Evolutionary conservation across 2,113 vertebrate genomes (phyloP), one percentile per base, ranked within the genome.

Genomic region (Mormyrus lacerda): DNA sequence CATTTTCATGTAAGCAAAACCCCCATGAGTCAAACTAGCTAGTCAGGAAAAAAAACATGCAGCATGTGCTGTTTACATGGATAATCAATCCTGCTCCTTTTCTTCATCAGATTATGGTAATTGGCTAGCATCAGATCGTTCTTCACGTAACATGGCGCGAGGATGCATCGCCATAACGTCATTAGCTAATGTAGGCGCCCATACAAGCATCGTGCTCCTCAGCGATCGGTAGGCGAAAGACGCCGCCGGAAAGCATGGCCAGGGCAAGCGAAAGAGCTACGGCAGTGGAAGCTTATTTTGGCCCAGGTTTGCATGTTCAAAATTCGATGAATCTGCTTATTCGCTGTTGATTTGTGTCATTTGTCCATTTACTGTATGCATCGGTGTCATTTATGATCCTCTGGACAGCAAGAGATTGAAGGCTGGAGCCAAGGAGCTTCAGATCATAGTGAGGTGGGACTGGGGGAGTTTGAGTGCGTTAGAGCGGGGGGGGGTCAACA

Each of bases 41-140:
- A 87, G 85, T 53, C 48, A 15, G 24, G 8, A 65, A 61, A 51
- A 82, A 50, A 76, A 27, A 87, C 91, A 92, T 93, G 92, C 92
- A 21, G 61, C 51, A 31, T 55, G 45, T 79, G 88, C 50, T 39
- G 39, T 55, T 65, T 87, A 87, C 39, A 24, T 19, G 35, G 24
- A 85, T 86, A 90, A 84, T 69, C 48, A 53, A 50, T 90, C 39
- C 51, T 47, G 6, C 82, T 85, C 89, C 88, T 91, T 92, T 88
- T 45, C n/a, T 84, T 47, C 1, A 51, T 44, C 82, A 65, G 15
- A 73, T 50, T 31, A 45, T 85, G 47, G 19, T 88, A 82, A 24
- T 31, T 47, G 51, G 58, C 27, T 17, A 45, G 39, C 19, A 84
- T 58, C 31, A 21, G 31, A 35, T 73, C 65, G 10, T 19, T 17